A percentile compares a stretch with the other conserved stretches of the same genome.
phyloP scores from a whole-genome alignment of 2,797 vertebrate genomes.

The Adrianichthys oophorus region DNA sequence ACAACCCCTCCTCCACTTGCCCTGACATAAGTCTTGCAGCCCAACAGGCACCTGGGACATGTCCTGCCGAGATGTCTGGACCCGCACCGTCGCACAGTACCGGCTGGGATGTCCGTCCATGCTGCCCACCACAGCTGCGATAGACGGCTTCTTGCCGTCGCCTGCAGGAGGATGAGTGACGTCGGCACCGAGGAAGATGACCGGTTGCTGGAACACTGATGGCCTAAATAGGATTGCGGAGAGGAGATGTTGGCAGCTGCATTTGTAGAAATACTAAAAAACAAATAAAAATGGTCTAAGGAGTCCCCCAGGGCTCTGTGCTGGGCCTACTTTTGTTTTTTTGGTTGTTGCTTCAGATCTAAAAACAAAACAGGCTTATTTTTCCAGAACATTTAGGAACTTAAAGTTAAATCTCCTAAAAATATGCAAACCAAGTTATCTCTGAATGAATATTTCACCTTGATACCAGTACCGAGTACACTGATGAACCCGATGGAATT shows the following conservation, averaged over 20 bases:
- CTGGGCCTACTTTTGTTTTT: neutral
- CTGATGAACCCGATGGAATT: no score
- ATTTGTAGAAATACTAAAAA: neutral
- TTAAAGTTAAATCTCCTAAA: no score
- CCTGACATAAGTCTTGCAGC: neutral
- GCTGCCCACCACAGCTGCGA: slow-evolving; percentile 95
- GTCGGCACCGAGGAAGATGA: slow-evolving; percentile 95
- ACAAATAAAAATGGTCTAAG: slow-evolving; percentile 57
- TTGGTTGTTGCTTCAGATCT: neutral
- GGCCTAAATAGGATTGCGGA: slow-evolving; percentile 75
- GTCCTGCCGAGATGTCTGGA: slow-evolving; percentile 96
- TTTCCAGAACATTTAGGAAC: no score
- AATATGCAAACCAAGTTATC: no score
- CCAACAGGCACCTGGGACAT: slow-evolving; percentile 78
- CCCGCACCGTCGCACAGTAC: slow-evolving; percentile 97
- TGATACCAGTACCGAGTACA: no score
- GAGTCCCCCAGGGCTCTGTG: neutral
- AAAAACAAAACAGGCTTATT: no score
- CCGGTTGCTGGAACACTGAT: slow-evolving; percentile 97
- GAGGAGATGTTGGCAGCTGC: no score
- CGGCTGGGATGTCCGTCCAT: slow-evolving; percentile 98
- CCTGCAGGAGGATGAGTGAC: slow-evolving; percentile 95
- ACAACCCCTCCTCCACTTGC: neutral
- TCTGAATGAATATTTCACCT: no score
- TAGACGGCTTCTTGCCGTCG: slow-evolving; percentile 96